Conservation (phyloP, 2,113 vertebrate species). For the Egretta garzetta region DNA sequence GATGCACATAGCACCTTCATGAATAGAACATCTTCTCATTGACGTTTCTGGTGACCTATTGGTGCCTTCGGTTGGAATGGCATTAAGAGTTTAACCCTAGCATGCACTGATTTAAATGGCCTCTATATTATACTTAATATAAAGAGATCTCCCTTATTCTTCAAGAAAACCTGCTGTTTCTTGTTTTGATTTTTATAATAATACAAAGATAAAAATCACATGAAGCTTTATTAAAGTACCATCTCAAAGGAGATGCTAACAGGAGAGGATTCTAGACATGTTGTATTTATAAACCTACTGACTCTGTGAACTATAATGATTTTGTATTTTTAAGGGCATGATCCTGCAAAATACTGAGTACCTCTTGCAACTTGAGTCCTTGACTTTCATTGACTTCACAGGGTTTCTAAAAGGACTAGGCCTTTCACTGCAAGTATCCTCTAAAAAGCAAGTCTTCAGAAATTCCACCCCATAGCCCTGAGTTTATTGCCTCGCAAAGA, state of each 20-base stretch:
- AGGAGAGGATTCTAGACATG: neutral
- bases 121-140: neutral
- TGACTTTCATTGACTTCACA: neutral
- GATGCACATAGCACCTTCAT: neutral
- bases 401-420: neutral
- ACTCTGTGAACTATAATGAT: neutral
- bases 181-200: constrained; percentile 30
- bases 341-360: neutral
- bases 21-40: neutral
- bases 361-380: neutral
- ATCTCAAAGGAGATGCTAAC: constrained; percentile 6
- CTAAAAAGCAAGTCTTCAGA: neutral
- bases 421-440: neutral
- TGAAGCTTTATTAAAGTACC: neutral
- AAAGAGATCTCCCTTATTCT: neutral
- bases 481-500: neutral
- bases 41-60: neutral
- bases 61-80: neutral
- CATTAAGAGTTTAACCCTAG: neutral
- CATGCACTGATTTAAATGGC: neutral
- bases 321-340: constrained; percentile 12
- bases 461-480: neutral
- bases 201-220: neutral
- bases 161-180: neutral
- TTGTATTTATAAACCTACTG: neutral